Percentiles rank a stretch among this genome's conserved stretches.
Evolutionary conservation across 2,113 vertebrate genomes (phyloP).

Genomic region (Eulacestoma nigropectus): DNA sequence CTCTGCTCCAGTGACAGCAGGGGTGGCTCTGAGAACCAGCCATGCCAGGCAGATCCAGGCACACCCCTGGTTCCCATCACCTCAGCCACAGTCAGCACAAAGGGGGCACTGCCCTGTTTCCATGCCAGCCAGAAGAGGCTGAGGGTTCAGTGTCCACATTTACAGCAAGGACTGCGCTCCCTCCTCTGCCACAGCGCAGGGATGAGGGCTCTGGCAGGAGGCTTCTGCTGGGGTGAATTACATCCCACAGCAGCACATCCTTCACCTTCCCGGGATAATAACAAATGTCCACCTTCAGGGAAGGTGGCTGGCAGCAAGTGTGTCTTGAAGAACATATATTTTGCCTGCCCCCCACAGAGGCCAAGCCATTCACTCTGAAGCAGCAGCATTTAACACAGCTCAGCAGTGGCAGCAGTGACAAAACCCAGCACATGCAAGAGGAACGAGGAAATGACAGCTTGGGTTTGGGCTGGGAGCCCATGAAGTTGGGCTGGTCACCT

Average conservation of each 20-base stretch:
- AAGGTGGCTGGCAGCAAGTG: background rate
- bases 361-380: background rate
- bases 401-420: background rate
- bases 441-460: background rate
- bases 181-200: background rate
- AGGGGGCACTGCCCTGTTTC: fast-evolving
- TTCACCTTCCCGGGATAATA: background rate
- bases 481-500: background rate
- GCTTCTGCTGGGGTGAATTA: background rate
- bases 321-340: background rate
- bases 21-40: background rate
- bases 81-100: background rate
- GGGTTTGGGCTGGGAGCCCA: background rate
- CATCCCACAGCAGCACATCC: background rate
- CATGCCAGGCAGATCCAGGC: background rate
- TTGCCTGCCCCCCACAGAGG: background rate
- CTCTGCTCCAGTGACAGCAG: background rate
- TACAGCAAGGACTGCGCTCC: background rate
- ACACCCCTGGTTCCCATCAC: background rate
- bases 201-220: background rate
- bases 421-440: background rate
- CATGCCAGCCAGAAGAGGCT: background rate
- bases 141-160: background rate
- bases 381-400: background rate
- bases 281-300: background rate